These are phyloP conservation scores for Callinectes sapidus DNA, from an alignment of 2,888 invertebrate genomes.

Conservation along the genomic window DNA sequence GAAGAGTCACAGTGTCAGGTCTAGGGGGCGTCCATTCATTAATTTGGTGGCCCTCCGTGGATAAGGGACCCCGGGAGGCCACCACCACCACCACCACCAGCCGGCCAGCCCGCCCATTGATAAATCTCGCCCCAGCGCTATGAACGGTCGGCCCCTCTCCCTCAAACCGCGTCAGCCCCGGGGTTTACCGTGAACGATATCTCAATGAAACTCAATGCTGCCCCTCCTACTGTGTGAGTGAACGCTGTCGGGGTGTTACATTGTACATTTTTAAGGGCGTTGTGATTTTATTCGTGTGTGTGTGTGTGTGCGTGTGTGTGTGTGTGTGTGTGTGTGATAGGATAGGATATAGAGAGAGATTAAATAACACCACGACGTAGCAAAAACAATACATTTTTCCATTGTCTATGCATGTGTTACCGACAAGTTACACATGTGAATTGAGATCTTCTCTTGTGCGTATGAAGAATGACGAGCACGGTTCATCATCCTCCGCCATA, in stretches of 20 bases:
- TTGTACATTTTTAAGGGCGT: neutral
- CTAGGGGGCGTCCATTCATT: slow-evolving; percentile 54
- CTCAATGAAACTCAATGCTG: slow-evolving; percentile 17
- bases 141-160: slow-evolving; percentile 15
- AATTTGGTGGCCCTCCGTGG: slow-evolving; percentile 52
- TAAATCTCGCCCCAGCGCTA: neutral
- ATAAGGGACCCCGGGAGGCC: slow-evolving; percentile 7
- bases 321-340: neutral
- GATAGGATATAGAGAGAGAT: neutral
- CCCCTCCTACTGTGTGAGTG: neutral
- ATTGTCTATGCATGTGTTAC: neutral
- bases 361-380: neutral
- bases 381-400: neutral
- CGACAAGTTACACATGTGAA: neutral
- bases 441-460: neutral
- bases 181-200: slow-evolving; percentile 1
- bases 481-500: neutral
- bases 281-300: neutral
- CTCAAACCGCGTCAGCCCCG: slow-evolving; percentile 13
- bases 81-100: slow-evolving; percentile 32
- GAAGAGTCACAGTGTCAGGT: slow-evolving; percentile 1
- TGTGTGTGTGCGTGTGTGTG: neutral
- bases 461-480: neutral
- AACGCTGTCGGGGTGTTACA: neutral
- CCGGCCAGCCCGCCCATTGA: slow-evolving; percentile 1